Evolutionary conservation across 2,113 vertebrate genomes (phyloP).

Genomic region (Desmodus rotundus): DNA sequence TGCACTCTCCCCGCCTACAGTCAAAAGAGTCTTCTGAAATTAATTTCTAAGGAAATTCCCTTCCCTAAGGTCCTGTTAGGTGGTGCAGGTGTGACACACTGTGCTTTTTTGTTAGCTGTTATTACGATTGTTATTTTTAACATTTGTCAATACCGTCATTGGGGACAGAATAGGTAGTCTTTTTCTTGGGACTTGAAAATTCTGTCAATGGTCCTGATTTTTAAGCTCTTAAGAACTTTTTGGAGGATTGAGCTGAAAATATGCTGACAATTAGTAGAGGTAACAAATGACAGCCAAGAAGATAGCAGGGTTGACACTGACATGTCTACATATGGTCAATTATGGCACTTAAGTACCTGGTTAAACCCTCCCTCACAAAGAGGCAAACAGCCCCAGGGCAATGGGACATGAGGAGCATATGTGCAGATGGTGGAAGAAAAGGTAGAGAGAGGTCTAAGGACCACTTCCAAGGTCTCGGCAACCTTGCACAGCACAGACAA

Average conservation of each 20-base stretch:
- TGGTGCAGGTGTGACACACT: not conserved
- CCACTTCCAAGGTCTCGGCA: too few relatives aligned
- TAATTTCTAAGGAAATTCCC: not conserved
- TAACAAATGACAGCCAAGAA: not conserved
- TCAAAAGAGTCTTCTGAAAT: not conserved
- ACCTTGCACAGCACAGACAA: not conserved
- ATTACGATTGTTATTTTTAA: not conserved
- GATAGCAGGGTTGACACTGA: not conserved
- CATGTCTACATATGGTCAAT: not conserved
- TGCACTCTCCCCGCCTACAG: not conserved
- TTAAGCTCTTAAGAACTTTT: not conserved
- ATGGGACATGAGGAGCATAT: rapidly evolving
- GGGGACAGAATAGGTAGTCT: not conserved
- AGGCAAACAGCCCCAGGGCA: not conserved
- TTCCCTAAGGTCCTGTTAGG: not conserved
- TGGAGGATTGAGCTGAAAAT: not conserved
- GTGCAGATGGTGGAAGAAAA: not conserved
- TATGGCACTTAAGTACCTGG: not conserved
- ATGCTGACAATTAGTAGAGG: not conserved
- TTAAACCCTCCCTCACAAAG: not conserved
- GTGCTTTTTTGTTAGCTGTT: not conserved
- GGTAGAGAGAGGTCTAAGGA: not conserved
- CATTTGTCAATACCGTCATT: not conserved
- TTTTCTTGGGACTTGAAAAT: not conserved
- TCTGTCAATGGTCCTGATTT: not conserved